Conservation (phyloP, 2,797 vertebrate species). For the Molossus alvarezi region DNA sequence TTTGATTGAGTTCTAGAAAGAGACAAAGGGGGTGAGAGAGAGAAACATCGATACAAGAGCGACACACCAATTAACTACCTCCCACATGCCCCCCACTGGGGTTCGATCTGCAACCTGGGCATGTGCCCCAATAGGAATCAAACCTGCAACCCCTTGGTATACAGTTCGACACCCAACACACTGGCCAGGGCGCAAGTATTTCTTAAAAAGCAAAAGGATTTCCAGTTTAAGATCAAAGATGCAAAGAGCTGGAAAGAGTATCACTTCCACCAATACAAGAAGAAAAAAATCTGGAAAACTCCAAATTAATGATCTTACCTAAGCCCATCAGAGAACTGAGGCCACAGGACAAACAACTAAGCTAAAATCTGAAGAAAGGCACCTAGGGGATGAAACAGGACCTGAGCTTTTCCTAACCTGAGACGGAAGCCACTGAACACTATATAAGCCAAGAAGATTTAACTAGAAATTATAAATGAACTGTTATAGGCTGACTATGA, state of each 20-base stretch:
- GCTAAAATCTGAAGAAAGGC: neutral
- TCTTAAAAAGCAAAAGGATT: conserved; percentile 7
- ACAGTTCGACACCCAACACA: no score
- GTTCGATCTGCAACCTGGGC: no score
- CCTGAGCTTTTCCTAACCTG: neutral
- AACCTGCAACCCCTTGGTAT: no score
- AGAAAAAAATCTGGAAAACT: neutral
- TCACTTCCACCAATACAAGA: neutral
- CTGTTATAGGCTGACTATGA: neutral
- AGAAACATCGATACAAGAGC: no score
- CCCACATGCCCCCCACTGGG: no score
- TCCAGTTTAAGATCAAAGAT: conserved; percentile 39
- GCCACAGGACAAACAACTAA: neutral
- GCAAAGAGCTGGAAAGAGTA: neutral
- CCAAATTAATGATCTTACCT: conserved; percentile 28
- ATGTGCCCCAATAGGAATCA: no score
- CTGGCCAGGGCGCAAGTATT: neutral
- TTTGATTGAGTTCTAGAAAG: no score
- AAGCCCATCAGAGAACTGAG: neutral
- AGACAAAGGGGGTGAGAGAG: no score
- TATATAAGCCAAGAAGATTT: neutral
- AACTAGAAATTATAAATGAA: conserved; percentile 16
- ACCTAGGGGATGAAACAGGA: neutral
- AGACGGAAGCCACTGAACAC: neutral
- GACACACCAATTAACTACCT: no score